Base-by-base conservation (phyloP, 2,888 invertebrate genomes). In the Epistrophe grossulariae region DNA sequence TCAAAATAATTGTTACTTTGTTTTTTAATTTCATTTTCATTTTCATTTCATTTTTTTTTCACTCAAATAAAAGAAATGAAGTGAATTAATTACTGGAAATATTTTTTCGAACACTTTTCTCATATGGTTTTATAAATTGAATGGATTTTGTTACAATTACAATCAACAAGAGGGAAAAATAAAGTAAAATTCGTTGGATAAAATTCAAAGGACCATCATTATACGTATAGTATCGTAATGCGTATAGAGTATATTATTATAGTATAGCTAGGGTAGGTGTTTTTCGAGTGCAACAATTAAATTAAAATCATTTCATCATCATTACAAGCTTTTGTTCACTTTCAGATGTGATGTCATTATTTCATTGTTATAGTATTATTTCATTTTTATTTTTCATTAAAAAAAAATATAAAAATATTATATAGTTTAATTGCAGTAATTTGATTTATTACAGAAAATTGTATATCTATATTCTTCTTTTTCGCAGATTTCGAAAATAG, bases 231-330 rank as follows among this genome's bases (percentile, higher is more conserved):
- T 13, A 60, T 60, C 31, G 24, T 24, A 3, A 31, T n/a, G 24
- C 28, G 15, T 15, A n/a, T n/a, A 13, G 17, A 2, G 2, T 17
- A 17, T 13, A 24, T 24, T 24, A 24, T 24, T 24, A 24, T 24
- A 24, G 24, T 24, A 24, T 24, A 24, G 2, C 24, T 24, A 60
- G 4, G 40, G 19, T 13, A 15, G 43, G n/a, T 43, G 9, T 24
- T 24, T 24, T 24, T 9, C 10, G 35, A 62, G 19, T 15, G 62
- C 15, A 62, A 24, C 38, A 62, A 62, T 40, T 40, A 62, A 62
- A 62, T 62, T 43, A 15, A 43, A 43, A 62, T 24, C 24, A 40
- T 62, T 62, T 62, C 38, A 62, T 62, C 24, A 43, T 24, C 15
- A 62, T 43, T 55, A 55, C 9, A 28, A 0, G 15, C 55, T 55